These are phyloP conservation scores for Antechinus stuartii DNA, from an alignment of 2,113 vertebrate species.

Conservation along the genomic window DNA sequence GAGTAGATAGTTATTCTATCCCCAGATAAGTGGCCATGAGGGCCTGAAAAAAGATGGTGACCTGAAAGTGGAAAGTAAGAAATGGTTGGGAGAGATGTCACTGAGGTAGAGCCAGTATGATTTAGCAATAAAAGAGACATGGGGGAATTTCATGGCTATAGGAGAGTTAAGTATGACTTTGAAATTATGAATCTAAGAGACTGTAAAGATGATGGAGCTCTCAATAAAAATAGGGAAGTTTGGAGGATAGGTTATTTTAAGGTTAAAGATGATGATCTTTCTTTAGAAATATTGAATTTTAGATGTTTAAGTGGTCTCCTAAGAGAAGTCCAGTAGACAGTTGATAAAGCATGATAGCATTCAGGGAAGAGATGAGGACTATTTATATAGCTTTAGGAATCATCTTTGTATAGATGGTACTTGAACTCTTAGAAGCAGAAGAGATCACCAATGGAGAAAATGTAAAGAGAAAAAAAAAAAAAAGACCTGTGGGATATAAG, in stretches of 20 bases:
- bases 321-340: background rate
- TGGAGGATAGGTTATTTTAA: too few relatives aligned
- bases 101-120: background rate
- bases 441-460: background rate
- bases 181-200: background rate
- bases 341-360: too few relatives aligned
- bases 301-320: background rate
- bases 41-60: background rate
- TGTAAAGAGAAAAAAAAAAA: background rate
- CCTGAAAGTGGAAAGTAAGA: too few relatives aligned
- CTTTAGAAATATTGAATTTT: background rate
- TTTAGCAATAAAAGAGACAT: background rate
- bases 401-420: background rate
- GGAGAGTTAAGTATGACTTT: background rate
- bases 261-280: background rate
- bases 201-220: background rate
- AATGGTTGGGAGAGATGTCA: too few relatives aligned
- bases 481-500: background rate
- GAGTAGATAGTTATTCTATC: background rate
- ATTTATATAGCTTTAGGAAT: background rate
- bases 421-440: background rate
- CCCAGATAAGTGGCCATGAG: background rate
- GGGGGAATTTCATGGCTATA: background rate
- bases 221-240: background rate
- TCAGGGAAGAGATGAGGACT: too few relatives aligned